Percentiles rank a stretch among this genome's conserved stretches.
Evolutionary conservation across 2,888 invertebrate genomes (phyloP).

Genomic region (Diloba caeruleocephala): DNA sequence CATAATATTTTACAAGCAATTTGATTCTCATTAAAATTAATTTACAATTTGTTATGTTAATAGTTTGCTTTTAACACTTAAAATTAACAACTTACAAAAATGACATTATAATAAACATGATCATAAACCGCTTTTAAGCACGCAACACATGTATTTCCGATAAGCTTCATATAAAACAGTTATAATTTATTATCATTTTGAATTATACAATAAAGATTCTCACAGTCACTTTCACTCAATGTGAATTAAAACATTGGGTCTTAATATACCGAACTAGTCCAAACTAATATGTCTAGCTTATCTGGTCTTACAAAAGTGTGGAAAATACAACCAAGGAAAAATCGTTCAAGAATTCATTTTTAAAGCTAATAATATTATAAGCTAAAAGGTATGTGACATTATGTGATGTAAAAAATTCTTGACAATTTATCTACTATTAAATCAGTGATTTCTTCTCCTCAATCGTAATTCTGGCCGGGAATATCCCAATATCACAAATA

Average conservation of each 20-base stretch:
- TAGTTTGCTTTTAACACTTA: slow-evolving; percentile 27
- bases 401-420: slow-evolving; percentile 33
- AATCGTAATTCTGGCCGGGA: slow-evolving; percentile 10
- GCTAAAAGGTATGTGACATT: slow-evolving; percentile 44
- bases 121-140: slow-evolving; percentile 5
- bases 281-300: not conserved
- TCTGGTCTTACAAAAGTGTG: not conserved
- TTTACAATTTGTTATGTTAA: slow-evolving; percentile 15
- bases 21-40: slow-evolving; percentile 20
- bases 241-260: not conserved
- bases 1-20: slow-evolving; percentile 23
- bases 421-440: slow-evolving; percentile 10
- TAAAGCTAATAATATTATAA: slow-evolving; percentile 45
- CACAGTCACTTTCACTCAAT: slow-evolving; percentile 8
- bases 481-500: slow-evolving; percentile 28
- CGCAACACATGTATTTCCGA: slow-evolving; percentile 16
- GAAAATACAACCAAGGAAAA: slow-evolving; percentile 31
- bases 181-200: slow-evolving; percentile 30
- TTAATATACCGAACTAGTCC: slow-evolving; percentile 6
- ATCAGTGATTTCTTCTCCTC: slow-evolving; percentile 9
- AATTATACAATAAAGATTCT: slow-evolving; percentile 25
- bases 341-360: slow-evolving; percentile 24
- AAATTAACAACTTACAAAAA: slow-evolving; percentile 37
- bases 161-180: slow-evolving; percentile 21
- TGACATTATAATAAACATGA: slow-evolving; percentile 22